Conservation (phyloP, 2,797 vertebrate species). For the Triplophysa yarkandensis region DNA sequence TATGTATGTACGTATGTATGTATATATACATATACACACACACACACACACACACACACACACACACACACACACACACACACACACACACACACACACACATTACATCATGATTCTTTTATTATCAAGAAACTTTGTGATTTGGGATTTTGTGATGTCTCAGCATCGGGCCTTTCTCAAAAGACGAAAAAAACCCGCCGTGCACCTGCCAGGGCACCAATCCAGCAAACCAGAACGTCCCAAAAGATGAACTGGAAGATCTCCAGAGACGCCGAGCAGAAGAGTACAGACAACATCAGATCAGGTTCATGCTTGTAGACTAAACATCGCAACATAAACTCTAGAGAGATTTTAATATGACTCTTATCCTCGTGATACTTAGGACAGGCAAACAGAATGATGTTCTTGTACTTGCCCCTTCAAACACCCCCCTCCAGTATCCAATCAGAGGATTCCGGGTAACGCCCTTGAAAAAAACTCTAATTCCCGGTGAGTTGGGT, state of each 20-base stretch:
- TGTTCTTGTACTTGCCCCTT: slow-evolving; percentile 51
- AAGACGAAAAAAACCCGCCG: background rate
- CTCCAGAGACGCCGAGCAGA: slow-evolving; percentile 3
- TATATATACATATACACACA: too few relatives aligned
- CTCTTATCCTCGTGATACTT: background rate
- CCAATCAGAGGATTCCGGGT: slow-evolving; percentile 64
- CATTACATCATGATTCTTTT: too few relatives aligned
- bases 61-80: too few relatives aligned
- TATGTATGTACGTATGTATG: too few relatives aligned
- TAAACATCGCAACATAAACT: background rate
- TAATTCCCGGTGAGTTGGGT: slow-evolving; percentile 60
- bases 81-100: too few relatives aligned
- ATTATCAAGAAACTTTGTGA: too few relatives aligned
- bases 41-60: too few relatives aligned
- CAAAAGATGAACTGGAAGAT: background rate
- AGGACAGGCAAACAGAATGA: slow-evolving; percentile 30
- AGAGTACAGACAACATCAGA: slow-evolving; percentile 27
- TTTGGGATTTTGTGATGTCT: background rate
- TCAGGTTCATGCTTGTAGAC: slow-evolving; percentile 1
- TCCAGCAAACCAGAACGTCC: background rate
- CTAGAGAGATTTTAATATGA: background rate
- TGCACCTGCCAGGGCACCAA: background rate
- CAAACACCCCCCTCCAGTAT: slow-evolving; percentile 66
- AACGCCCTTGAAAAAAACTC: slow-evolving; percentile 49
- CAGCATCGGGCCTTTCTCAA: slow-evolving; percentile 5